phyloP scores from a whole-genome alignment of 2,113 vertebrate genomes.

The Salvator merianae region DNA sequence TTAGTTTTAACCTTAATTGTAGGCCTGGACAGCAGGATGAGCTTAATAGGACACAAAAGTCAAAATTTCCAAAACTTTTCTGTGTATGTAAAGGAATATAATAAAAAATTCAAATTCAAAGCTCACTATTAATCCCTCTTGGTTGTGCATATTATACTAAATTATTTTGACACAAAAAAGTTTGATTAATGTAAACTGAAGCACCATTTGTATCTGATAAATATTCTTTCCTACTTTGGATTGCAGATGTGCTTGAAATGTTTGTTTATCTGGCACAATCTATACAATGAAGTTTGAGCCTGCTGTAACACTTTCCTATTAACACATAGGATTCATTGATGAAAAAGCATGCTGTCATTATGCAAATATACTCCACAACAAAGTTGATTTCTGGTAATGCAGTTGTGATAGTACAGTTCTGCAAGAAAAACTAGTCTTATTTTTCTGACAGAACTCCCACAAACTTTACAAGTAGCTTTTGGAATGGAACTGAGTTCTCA shows the following conservation, averaged over 20 bases:
- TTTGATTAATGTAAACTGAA: neutral
- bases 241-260: conserved; percentile 26
- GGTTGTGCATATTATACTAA: neutral
- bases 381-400: neutral
- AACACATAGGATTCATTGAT: conserved; percentile 42
- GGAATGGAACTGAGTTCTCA: conserved; percentile 5
- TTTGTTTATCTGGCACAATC: conserved; percentile 18
- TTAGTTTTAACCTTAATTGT: neutral
- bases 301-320: conserved; percentile 55
- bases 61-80: too few species aligned
- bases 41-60: too few species aligned
- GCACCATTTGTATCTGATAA: neutral
- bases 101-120: too few species aligned
- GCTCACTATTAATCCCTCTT: neutral
- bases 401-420: neutral
- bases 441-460: neutral
- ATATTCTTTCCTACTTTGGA: neutral
- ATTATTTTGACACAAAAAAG: neutral
- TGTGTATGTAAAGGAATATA: too few species aligned
- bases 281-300: conserved; percentile 33
- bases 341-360: conserved; percentile 24
- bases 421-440: conserved; percentile 38
- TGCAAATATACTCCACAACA: conserved; percentile 7
- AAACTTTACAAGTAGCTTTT: conserved; percentile 1
- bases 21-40: too few species aligned